Evolutionary conservation across 2,797 vertebrate genomes (phyloP).

Genomic region (Sternotherus odoratus): DNA sequence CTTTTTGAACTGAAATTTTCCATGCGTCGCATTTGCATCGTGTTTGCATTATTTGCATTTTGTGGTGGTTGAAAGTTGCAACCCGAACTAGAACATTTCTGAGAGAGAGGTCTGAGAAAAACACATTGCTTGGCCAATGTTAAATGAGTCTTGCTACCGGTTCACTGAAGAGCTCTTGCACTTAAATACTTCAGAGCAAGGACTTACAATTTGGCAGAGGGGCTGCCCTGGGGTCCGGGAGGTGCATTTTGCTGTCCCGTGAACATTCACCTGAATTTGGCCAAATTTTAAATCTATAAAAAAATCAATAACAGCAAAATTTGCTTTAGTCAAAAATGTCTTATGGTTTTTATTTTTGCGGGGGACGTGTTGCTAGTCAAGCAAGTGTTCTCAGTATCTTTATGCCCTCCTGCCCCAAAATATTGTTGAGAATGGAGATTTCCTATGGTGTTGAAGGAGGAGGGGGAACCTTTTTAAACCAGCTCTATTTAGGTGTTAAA

Average conservation of each 20-base stretch:
- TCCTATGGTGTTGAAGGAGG: neutral
- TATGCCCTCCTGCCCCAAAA: neutral
- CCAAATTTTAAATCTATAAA: neutral
- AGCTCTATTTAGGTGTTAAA: neutral
- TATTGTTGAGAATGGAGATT: neutral
- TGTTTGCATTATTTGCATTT: neutral
- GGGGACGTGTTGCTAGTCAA: neutral
- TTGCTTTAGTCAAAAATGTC: neutral
- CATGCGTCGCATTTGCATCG: neutral
- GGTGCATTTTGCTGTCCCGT: neutral
- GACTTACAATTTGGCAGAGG: neutral
- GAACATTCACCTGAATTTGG: neutral
- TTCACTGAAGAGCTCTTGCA: neutral
- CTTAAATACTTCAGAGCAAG: neutral
- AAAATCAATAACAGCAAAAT: neutral
- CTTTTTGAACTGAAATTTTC: neutral
- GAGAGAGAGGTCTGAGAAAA: neutral
- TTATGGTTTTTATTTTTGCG: neutral
- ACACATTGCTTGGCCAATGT: too few relatives aligned
- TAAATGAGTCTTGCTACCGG: neutral
- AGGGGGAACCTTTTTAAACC: neutral
- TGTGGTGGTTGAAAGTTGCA: neutral
- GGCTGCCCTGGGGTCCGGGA: neutral
- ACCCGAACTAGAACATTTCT: neutral
- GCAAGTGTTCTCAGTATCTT: neutral